A percentile compares a stretch with the other conserved stretches of the same genome.
Conservation (phyloP, 1,140 invertebrate species). For the Caenorhabditis remanei region DNA sequence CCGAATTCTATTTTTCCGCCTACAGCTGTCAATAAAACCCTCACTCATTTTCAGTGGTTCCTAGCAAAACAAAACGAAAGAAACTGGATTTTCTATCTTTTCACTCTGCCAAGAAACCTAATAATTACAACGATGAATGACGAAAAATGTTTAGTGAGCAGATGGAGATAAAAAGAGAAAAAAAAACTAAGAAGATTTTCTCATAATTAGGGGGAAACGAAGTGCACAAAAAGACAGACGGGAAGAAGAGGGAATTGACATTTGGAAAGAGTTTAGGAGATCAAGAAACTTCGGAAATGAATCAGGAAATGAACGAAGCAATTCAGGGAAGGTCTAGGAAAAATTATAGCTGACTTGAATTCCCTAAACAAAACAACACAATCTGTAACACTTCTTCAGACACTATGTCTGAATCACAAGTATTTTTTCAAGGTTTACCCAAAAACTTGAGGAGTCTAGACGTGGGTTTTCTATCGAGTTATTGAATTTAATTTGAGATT, state of each 20-base stretch:
- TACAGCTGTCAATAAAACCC: neutral
- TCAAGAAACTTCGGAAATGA: neutral
- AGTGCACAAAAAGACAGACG: neutral
- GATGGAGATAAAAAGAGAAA: conserved; percentile 1
- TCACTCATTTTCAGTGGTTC: neutral
- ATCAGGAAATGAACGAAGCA: too few species aligned
- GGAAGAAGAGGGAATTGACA: neutral
- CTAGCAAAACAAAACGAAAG: neutral
- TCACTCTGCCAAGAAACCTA: neutral
- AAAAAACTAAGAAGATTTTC: neutral
- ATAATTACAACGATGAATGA: conserved; percentile 35
- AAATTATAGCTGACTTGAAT: too few species aligned
- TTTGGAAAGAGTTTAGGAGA: neutral
- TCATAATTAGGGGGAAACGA: conserved; percentile 2
- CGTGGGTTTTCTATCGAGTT: too few species aligned
- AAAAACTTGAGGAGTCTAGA: too few species aligned
- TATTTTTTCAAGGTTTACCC: too few species aligned
- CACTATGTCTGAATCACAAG: too few species aligned
- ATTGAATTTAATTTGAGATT: too few species aligned
- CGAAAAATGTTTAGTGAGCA: neutral
- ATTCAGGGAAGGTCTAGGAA: too few species aligned
- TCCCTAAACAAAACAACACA: too few species aligned
- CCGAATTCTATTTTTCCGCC: neutral
- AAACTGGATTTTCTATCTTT: neutral
- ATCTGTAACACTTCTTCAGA: too few species aligned